These are phyloP conservation scores for Thalassarche chlororhynchos DNA, from an alignment of 2,113 vertebrate genomes.

Conservation along the genomic window DNA sequence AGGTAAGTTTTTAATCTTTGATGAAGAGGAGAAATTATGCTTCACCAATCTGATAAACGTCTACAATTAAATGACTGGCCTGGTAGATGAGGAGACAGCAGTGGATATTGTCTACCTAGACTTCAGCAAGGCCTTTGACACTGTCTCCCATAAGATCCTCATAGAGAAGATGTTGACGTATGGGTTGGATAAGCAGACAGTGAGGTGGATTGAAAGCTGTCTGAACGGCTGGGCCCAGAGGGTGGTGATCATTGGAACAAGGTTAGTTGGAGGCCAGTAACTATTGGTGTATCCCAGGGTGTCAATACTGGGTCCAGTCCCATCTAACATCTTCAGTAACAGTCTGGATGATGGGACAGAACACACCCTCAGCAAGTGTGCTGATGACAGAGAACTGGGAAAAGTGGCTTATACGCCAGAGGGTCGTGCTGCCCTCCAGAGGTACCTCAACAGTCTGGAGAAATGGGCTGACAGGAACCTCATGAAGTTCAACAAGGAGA, in stretches of 20 bases:
- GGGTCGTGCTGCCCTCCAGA: background rate
- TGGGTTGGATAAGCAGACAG: background rate
- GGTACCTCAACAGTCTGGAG: background rate
- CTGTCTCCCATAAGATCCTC: background rate
- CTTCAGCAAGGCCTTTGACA: background rate
- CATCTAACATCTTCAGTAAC: background rate
- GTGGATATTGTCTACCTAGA: background rate
- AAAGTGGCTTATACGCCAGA: background rate
- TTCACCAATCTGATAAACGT: background rate
- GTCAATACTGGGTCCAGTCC: background rate
- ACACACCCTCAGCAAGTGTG: background rate
- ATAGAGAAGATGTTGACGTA: background rate
- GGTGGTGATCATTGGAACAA: background rate
- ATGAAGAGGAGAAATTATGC: background rate
- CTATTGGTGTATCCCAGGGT: background rate
- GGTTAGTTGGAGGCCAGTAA: background rate
- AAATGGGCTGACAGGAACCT: background rate
- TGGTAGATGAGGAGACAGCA: background rate
- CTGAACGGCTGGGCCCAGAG: background rate
- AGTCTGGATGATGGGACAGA: background rate
- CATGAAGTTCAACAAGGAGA: background rate
- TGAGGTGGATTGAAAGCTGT: background rate
- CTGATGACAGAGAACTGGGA: background rate
- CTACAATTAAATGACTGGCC: background rate
- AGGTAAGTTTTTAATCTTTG: background rate